Conservation (phyloP, 2,888 invertebrate genomes). For the Dasysyrphus albostriatus region DNA sequence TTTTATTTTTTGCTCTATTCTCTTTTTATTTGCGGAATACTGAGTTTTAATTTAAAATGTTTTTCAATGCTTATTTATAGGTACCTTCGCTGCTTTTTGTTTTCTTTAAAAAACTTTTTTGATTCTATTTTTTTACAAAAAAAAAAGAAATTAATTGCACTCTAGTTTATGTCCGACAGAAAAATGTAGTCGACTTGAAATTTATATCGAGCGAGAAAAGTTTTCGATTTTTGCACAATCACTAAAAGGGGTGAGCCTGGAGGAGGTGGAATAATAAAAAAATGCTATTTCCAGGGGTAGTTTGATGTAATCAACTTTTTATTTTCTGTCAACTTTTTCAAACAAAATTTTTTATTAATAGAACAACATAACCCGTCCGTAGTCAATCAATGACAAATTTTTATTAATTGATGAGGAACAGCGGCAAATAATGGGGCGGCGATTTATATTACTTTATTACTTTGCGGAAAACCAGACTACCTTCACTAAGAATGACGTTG, state of each 20-base stretch:
- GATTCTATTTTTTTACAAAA: not conserved
- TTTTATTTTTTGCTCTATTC: not conserved
- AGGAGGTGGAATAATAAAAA: not conserved
- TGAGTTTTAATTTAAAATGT: not conserved
- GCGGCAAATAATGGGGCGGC: slow-evolving; percentile 21
- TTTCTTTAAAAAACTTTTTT: not conserved
- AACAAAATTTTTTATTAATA: not conserved
- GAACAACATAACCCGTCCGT: not conserved
- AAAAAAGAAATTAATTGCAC: slow-evolving; percentile 19
- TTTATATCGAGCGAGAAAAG: slow-evolving; percentile 57
- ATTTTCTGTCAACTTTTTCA: not conserved
- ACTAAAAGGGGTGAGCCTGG: slow-evolving; percentile 6
- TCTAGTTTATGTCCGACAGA: slow-evolving; percentile 7
- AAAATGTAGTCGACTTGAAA: not conserved
- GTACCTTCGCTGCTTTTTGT: not conserved
- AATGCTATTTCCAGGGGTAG: slow-evolving; percentile 30
- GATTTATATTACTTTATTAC: not conserved
- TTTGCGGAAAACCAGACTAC: slow-evolving; percentile 44
- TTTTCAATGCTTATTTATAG: slow-evolving; percentile 16
- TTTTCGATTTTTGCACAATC: slow-evolving; percentile 39
- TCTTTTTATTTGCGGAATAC: not conserved
- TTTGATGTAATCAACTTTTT: not conserved
- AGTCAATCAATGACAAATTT: not conserved
- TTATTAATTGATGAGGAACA: slow-evolving; percentile 5
- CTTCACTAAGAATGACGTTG: slow-evolving; percentile 57